Percentiles rank a stretch among this genome's conserved stretches.
Evolutionary conservation across 1,140 invertebrate genomes (phyloP).

Genomic region (Diprion similis): DNA sequence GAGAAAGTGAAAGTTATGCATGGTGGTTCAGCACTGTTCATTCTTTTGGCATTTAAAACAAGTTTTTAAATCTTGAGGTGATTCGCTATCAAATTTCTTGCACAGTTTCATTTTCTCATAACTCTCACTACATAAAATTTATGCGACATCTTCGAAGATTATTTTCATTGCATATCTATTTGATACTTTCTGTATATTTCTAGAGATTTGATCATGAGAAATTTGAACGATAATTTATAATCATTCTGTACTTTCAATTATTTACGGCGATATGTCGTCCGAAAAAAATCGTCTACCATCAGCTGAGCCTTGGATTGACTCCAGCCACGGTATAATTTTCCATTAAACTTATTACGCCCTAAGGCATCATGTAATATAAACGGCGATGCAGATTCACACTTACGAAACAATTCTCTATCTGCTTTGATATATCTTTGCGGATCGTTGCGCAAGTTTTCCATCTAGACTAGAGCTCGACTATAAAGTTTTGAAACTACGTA

Average conservation of each 20-base stretch:
- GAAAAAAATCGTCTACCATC: neutral
- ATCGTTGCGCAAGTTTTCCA: neutral
- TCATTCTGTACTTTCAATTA: no score
- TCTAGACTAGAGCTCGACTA: neutral
- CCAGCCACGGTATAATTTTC: neutral
- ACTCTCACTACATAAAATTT: neutral
- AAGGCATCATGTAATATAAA: neutral
- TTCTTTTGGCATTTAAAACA: neutral
- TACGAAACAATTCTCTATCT: neutral
- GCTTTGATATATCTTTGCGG: neutral
- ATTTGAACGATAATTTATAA: no score
- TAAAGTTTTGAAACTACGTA: neutral
- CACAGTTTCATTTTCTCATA: neutral
- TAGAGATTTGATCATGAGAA: neutral
- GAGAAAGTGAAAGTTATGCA: no score
- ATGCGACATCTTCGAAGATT: no score
- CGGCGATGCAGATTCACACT: neutral
- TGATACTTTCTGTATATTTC: neutral
- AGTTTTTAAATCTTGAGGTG: neutral
- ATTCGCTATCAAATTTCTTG: constrained; percentile 3
- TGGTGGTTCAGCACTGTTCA: no score
- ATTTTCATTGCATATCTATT: neutral
- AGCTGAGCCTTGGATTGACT: neutral
- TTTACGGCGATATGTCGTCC: no score
- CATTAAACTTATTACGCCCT: neutral